phyloP scores from a whole-genome alignment of 2,797 vertebrate species.

The Lateolabrax maculatus region DNA sequence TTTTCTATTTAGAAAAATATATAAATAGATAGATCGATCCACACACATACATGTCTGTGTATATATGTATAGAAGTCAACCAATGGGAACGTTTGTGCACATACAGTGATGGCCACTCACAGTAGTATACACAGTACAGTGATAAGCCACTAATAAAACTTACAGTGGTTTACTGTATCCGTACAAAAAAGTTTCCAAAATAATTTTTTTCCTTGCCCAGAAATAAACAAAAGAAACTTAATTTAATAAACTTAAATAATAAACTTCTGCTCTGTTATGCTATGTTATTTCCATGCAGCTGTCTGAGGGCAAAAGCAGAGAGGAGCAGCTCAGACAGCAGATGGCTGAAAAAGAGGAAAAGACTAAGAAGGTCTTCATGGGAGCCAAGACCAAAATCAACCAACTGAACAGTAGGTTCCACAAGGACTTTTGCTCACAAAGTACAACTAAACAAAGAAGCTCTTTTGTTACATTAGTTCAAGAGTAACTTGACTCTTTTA shows the following conservation, averaged over 20 bases:
- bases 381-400: slow-evolving; percentile 93
- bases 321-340: slow-evolving; percentile 94
- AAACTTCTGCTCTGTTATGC: no score
- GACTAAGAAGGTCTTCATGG: slow-evolving; percentile 92
- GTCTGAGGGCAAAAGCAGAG: slow-evolving; percentile 88
- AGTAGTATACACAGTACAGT: neutral
- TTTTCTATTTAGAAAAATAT: no score
- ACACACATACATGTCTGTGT: no score
- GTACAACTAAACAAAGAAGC: neutral
- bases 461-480: neutral
- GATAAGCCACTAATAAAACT: no score
- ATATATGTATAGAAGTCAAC: neutral
- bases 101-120: neutral
- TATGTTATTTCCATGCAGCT: slow-evolving; percentile 70
- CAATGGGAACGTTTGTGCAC: neutral
- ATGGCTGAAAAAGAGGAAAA: slow-evolving; percentile 96
- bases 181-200: no score
- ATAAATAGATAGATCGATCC: no score
- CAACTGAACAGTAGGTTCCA: slow-evolving; percentile 88
- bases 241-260: no score
- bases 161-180: no score
- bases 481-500: neutral
- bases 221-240: no score
- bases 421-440: neutral
- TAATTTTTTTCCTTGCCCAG: no score